Evolutionary conservation across 1,140 invertebrate genomes (phyloP), one percentile per base, ranked within the genome.

Genomic region (Neoseiulus cucumeris): DNA sequence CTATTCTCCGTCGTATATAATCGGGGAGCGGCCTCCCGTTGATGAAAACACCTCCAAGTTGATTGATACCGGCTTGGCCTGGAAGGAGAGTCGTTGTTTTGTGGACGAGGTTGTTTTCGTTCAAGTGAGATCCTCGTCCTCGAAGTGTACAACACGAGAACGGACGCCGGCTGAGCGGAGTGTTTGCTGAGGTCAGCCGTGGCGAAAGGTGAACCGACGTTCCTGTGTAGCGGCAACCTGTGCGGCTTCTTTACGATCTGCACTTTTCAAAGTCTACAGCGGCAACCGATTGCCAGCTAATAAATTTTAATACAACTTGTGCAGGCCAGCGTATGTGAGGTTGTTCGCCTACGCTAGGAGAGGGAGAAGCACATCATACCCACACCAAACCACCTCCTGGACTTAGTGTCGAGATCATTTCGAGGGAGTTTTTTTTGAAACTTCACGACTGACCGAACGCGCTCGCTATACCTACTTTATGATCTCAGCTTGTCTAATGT

Each of bases 11-110:
- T 64, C 92, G 81, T n/a, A 95, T 89, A 71, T 87, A 89, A 74
- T 93, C 89, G 18, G 92, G 92, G 42, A 96, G 78, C 1, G 92
- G 92, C 6, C 92, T 81, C 0, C 92, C 92, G 75, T 96, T 96
- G 2, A 96, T 91, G 75, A 96, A 96, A 39, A 94, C 89, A 33
- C 91, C 91, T 42, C 91, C 91, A 70, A 95, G 77, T 79, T 96
- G 91, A 79, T 96, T 96, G 17, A 96, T 89, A 68, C 91, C 91
- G 6, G 88, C 88, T 80, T 92, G 89, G 75, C 87, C 89, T 91
- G 79, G 72, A 65, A 68, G 5, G 22, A 44, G 18, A 65, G 25
- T 51, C 29, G 7, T 7, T 18, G 18, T 7, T 64, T 2, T 17
- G 39, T 33, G 7, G 9, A 7, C 29, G 22, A 39, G 9, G 9